Percentiles rank a stretch among this genome's conserved stretches.
Conservation (phyloP, 2,888 invertebrate genomes). For the Rotaria sp. region DNA sequence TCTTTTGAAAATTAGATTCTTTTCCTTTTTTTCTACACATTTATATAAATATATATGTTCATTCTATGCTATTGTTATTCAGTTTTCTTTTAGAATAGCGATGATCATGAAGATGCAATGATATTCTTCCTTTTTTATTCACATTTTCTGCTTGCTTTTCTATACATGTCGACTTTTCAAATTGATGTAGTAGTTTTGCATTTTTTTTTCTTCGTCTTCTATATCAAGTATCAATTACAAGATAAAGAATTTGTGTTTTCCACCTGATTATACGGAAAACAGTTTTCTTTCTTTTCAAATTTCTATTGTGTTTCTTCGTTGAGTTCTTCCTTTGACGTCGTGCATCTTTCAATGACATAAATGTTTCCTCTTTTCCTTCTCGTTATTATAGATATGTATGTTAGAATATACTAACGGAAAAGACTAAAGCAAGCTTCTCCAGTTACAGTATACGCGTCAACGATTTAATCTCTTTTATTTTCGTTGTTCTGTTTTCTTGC, state of each 20-base stretch:
- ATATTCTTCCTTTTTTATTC: neutral
- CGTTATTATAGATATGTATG: neutral
- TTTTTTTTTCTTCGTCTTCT: neutral
- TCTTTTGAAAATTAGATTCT: neutral
- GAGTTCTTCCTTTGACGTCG: neutral
- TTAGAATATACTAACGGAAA: neutral
- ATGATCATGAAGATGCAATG: neutral
- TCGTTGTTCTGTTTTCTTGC: neutral
- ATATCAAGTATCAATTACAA: neutral
- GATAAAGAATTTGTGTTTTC: neutral
- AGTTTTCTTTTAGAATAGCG: neutral
- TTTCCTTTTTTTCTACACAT: neutral
- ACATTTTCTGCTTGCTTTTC: neutral
- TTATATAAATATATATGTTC: too few species aligned
- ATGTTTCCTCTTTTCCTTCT: neutral
- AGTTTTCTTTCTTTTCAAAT: neutral
- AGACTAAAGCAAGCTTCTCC: neutral
- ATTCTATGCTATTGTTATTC: too few species aligned
- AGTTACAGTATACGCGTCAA: neutral
- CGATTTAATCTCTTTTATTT: constrained; percentile 1
- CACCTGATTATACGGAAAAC: neutral
- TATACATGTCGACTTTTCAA: too few species aligned
- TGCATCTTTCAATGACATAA: neutral
- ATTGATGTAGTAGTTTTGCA: neutral
- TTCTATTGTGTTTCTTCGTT: neutral